Percentiles rank a stretch among this genome's conserved stretches.
These are phyloP conservation scores for Drosophila rufa DNA, from an alignment of 1,140 invertebrate genomes.

Conservation along the genomic window DNA sequence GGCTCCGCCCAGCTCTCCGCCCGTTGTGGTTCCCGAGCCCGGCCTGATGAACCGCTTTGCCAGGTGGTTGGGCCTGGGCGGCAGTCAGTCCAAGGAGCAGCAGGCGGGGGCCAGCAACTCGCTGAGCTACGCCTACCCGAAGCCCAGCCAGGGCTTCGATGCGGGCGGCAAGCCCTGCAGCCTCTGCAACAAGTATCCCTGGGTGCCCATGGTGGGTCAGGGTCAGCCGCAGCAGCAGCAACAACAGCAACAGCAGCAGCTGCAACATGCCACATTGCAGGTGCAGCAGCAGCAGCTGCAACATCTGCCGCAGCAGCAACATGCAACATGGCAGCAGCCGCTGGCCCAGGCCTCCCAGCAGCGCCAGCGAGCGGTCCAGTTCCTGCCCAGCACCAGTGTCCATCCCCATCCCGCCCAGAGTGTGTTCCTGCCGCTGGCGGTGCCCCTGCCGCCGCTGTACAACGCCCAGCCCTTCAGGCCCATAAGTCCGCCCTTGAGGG, in stretches of 20 bases:
- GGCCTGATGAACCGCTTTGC: slow-evolving; percentile 81
- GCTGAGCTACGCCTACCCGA: slow-evolving; percentile 68
- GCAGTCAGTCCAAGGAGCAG: slow-evolving; percentile 54
- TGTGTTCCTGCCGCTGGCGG: slow-evolving; percentile 84
- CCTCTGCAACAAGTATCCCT: slow-evolving; percentile 91
- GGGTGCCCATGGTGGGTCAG: slow-evolving; percentile 89
- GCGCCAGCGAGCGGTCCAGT: slow-evolving; percentile 75
- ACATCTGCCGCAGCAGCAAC: slow-evolving; percentile 57
- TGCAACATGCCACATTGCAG: slow-evolving; percentile 30
- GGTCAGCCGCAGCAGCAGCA: slow-evolving; percentile 69
- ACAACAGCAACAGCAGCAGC: slow-evolving; percentile 55
- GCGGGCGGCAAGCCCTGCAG: slow-evolving; percentile 86
- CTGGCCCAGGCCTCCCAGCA: slow-evolving; percentile 65
- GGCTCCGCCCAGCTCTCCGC: neutral
- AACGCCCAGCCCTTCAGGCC: slow-evolving; percentile 86
- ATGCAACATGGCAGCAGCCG: slow-evolving; percentile 47
- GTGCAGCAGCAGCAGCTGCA: slow-evolving; percentile 57
- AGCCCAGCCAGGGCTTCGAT: slow-evolving; percentile 68
- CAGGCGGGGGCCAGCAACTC: slow-evolving; percentile 52
- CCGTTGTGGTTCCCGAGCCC: slow-evolving; percentile 11
- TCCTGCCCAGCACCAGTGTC: slow-evolving; percentile 40
- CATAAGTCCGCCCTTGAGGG: slow-evolving; percentile 33
- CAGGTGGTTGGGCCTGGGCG: slow-evolving; percentile 80
- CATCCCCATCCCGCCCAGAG: slow-evolving; percentile 7
- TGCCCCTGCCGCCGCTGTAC: slow-evolving; percentile 87